phyloP scores from a whole-genome alignment of 1,140 invertebrate genomes.

The Rhagoletis zephyria region DNA sequence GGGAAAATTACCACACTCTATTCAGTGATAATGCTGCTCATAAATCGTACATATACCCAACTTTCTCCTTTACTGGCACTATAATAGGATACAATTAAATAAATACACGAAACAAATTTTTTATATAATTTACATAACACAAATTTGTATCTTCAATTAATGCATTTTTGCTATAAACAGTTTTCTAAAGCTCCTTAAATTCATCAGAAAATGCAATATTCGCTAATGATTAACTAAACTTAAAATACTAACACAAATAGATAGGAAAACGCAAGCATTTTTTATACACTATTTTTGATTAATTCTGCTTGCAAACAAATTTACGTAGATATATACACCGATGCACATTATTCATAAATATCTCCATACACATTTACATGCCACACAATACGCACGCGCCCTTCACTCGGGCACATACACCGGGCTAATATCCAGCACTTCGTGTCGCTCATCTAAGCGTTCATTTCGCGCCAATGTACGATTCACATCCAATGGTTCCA shows the following conservation, averaged over 20 bases:
- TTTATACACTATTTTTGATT: neutral
- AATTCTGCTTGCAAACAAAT: neutral
- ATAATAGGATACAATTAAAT: too few species aligned
- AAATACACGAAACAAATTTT: too few species aligned
- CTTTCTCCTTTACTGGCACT: too few species aligned
- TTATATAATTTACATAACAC: too few species aligned
- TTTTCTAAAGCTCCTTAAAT: too few species aligned
- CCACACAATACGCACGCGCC: constrained; percentile 11
- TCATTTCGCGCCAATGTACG: constrained; percentile 63
- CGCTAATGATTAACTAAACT: neutral
- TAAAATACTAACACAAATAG: neutral
- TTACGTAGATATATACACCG: neutral
- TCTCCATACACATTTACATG: neutral
- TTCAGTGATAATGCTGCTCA: too few species aligned
- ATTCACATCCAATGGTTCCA: constrained; percentile 69
- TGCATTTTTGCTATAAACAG: too few species aligned
- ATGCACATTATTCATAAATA: neutral
- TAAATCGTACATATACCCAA: too few species aligned
- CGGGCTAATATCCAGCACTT: constrained; percentile 64
- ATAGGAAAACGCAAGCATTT: neutral
- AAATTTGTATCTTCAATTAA: too few species aligned
- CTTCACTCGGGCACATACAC: constrained; percentile 64
- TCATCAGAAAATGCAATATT: neutral
- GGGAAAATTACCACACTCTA: too few species aligned
- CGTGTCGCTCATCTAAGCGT: constrained; percentile 59